Evolutionary conservation across 2,888 invertebrate genomes (phyloP).

Genomic region (Tetranychus truncatus): DNA sequence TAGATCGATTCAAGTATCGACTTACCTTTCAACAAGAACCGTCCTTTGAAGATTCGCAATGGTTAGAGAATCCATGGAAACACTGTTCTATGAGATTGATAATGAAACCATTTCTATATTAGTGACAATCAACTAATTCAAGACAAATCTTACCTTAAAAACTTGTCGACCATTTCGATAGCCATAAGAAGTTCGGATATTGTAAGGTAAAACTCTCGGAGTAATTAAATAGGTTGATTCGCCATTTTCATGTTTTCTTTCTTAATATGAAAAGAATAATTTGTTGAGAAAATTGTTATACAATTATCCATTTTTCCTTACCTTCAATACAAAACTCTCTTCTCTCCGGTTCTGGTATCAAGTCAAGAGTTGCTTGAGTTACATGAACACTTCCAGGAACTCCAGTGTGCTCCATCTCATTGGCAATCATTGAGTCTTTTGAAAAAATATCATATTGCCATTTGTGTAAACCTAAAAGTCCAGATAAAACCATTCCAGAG

Average conservation of each 20-base stretch:
- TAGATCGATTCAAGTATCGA: background rate
- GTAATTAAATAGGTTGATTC: conserved; percentile 19
- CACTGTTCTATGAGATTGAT: conserved; percentile 9
- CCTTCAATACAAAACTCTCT: conserved; percentile 19
- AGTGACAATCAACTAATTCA: background rate
- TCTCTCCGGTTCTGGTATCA: conserved; percentile 10
- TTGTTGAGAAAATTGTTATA: background rate
- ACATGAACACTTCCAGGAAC: conserved; percentile 72
- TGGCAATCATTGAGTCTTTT: conserved; percentile 80
- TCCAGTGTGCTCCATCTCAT: conserved; percentile 82
- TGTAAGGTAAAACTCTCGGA: background rate
- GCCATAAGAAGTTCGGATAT: background rate
- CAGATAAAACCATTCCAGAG: conserved; percentile 72
- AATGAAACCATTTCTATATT: background rate
- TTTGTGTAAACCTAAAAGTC: conserved; percentile 73
- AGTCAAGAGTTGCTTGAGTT: conserved; percentile 45
- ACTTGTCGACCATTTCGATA: background rate
- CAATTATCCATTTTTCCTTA: background rate
- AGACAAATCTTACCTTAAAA: background rate
- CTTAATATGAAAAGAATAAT: background rate
- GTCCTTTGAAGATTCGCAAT: conserved; percentile 1
- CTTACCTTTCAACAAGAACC: conserved; percentile 13
- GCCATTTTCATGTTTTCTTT: conserved; percentile 5
- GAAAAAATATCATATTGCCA: conserved; percentile 90
- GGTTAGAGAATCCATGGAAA: conserved; percentile 4